A percentile compares a stretch with the other conserved stretches of the same genome.
phyloP scores from a whole-genome alignment of 2,888 invertebrate genomes.

The Drosophila emarginata region DNA sequence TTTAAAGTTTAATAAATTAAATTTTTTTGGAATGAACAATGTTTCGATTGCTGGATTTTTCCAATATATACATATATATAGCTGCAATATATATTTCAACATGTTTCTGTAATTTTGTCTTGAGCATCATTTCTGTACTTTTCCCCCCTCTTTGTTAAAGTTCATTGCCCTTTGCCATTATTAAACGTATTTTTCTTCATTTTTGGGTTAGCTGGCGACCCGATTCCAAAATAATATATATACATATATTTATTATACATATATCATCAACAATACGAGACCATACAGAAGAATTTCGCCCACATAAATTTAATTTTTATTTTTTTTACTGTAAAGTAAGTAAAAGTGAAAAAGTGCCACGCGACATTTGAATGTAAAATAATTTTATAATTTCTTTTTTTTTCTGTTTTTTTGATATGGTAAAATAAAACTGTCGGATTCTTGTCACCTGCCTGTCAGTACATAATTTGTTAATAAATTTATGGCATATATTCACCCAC shows the following conservation, averaged over 20 bases:
- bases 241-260: background rate
- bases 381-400: background rate
- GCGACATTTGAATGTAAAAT: slow-evolving; percentile 19
- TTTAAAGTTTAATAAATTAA: too few species aligned
- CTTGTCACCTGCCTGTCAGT: slow-evolving; percentile 64
- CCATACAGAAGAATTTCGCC: background rate
- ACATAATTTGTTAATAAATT: slow-evolving; percentile 62
- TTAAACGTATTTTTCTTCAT: background rate
- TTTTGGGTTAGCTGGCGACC: slow-evolving; percentile 5
- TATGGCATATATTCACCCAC: slow-evolving; percentile 9
- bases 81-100: background rate
- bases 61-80: background rate
- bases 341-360: slow-evolving; percentile 27
- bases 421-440: slow-evolving; percentile 49
- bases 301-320: background rate
- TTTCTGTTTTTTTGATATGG: background rate
- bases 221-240: background rate
- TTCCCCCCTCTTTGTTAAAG: background rate
- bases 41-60: too few species aligned
- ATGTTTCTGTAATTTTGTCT: background rate
- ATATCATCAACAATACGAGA: background rate
- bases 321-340: background rate
- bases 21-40: too few species aligned
- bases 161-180: slow-evolving; percentile 1
- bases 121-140: background rate